These are phyloP conservation scores for Scleropages formosus DNA, from an alignment of 2,797 vertebrate genomes.

Conservation along the genomic window DNA sequence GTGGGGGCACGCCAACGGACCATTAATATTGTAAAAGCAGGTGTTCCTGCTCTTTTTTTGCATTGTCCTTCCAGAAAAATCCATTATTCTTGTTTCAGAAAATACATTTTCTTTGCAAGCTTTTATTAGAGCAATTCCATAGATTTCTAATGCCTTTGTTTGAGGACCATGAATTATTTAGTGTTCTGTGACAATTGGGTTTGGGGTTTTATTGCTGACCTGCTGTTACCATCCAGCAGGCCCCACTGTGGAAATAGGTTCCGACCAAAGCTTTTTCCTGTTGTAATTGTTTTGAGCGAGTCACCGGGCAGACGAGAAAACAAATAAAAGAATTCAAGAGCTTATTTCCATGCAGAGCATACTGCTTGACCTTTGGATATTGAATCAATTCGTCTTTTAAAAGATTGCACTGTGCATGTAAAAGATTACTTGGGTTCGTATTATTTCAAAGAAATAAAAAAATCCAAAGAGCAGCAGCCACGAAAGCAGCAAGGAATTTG, in stretches of 20 bases:
- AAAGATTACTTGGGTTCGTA: neutral
- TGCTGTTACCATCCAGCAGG: conserved; percentile 55
- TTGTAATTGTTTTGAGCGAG: conserved; percentile 55
- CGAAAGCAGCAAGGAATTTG: neutral
- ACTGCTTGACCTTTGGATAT: neutral
- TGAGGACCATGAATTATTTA: conserved; percentile 31
- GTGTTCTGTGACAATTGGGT: conserved; percentile 53
- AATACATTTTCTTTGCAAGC: conserved; percentile 12
- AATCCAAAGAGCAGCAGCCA: neutral
- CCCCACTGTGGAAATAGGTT: conserved; percentile 52
- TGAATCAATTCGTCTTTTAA: neutral
- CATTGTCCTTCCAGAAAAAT: conserved; percentile 11
- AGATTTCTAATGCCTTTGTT: conserved; percentile 26
- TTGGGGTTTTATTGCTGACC: conserved; percentile 52
- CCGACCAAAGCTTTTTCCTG: conserved; percentile 41
- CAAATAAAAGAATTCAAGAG: conserved; percentile 1
- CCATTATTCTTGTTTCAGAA: conserved; percentile 15
- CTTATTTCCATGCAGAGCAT: neutral
- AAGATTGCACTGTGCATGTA: neutral
- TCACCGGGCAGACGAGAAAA: conserved; percentile 1
- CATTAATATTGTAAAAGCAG: conserved; percentile 2
- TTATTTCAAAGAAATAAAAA: neutral
- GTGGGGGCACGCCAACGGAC: conserved; percentile 11
- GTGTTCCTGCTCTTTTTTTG: neutral
- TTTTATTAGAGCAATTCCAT: conserved; percentile 14